Conservation (phyloP, 2,113 vertebrate species). For the Onychostoma macrolepis region DNA sequence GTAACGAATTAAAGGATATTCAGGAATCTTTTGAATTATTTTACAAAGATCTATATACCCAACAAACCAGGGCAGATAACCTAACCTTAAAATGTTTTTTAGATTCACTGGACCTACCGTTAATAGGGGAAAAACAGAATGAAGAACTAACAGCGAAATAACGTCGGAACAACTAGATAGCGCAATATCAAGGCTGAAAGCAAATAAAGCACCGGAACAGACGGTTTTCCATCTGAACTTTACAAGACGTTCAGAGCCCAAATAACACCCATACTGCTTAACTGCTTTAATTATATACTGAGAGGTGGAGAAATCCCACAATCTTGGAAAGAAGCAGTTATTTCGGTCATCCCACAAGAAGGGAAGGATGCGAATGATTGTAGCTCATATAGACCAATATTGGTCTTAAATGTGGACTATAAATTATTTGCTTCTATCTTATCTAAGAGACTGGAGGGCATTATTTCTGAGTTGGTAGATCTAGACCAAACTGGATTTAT, state of each 20-base stretch:
- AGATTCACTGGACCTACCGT: no score
- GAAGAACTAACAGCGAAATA: background rate
- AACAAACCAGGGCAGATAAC: no score
- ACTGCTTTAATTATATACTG: no score
- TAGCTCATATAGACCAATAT: constrained; percentile 16
- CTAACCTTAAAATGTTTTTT: no score
- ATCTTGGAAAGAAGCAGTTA: no score
- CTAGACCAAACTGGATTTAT: constrained; percentile 33
- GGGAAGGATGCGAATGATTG: constrained; percentile 4
- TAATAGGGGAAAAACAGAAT: constrained; percentile 9
- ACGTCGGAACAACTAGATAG: background rate
- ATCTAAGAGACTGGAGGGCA: background rate
- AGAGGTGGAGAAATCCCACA: no score
- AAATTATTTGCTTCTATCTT: constrained; percentile 11
- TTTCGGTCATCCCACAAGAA: no score
- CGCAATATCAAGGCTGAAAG: constrained; percentile 23
- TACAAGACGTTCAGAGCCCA: no score
- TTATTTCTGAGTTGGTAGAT: background rate
- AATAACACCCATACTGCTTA: no score
- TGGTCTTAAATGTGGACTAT: constrained; percentile 22
- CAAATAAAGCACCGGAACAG: constrained; percentile 15
- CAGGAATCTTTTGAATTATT: background rate
- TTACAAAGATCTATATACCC: no score
- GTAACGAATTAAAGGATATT: constrained; percentile 23
- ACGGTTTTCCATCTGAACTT: background rate